These are phyloP conservation scores for Paraplagusia blochii DNA, from an alignment of 2,113 vertebrate species.

Conservation along the genomic window DNA sequence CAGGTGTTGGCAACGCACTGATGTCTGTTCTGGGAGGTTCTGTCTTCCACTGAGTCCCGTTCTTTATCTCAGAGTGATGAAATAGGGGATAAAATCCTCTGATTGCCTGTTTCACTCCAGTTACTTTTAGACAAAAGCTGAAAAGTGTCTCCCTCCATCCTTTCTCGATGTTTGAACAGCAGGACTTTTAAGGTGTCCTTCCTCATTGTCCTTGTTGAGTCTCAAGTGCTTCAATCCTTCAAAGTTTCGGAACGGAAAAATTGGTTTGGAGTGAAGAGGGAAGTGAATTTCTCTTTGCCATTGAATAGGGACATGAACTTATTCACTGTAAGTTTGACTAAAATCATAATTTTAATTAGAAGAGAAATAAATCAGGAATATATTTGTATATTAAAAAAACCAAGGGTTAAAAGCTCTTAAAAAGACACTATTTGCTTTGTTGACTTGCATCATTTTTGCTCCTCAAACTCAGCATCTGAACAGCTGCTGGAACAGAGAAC, in stretches of 20 bases:
- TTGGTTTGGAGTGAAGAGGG: slow-evolving; percentile 37
- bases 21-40: no score
- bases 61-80: no score
- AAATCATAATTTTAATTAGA: slow-evolving; percentile 36
- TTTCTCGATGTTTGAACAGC: slow-evolving; percentile 43
- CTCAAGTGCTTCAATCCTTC: slow-evolving; percentile 62
- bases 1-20: no score
- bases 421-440: neutral
- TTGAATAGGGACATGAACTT: slow-evolving; percentile 8
- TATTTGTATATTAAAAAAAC: no score
- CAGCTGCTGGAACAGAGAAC: no score
- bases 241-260: slow-evolving; percentile 57
- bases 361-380: no score
- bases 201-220: slow-evolving; percentile 62
- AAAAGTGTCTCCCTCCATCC: slow-evolving; percentile 43
- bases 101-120: slow-evolving; percentile 65
- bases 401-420: no score
- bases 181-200: slow-evolving; percentile 61
- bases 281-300: slow-evolving; percentile 43
- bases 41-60: no score
- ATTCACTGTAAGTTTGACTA: slow-evolving; percentile 39
- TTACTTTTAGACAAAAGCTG: slow-evolving; percentile 56
- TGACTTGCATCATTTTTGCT: neutral
- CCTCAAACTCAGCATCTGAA: neutral
- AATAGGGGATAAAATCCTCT: neutral